A percentile compares a stretch with the other conserved stretches of the same genome.
Evolutionary conservation across 2,888 invertebrate genomes (phyloP).

Genomic region (Cyaniris semiargus): DNA sequence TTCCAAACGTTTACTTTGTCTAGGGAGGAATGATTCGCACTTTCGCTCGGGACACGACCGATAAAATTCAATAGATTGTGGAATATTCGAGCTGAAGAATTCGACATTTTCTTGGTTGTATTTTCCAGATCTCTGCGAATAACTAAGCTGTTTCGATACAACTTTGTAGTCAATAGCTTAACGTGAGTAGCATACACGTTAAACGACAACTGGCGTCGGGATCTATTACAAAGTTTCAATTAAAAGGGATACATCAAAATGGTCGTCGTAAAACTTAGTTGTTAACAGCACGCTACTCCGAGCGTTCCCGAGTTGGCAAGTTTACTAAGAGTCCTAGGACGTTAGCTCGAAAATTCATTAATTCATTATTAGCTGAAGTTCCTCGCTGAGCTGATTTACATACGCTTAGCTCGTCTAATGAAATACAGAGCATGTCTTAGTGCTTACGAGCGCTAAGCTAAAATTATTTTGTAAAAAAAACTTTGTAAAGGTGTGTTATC

Average conservation of each 20-base stretch:
- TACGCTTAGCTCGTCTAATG: slow-evolving; percentile 41
- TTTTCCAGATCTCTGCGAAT: background rate
- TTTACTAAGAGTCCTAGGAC: slow-evolving; percentile 33
- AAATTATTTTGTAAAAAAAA: background rate
- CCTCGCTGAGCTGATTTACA: slow-evolving; percentile 43
- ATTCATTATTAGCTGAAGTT: slow-evolving; percentile 62
- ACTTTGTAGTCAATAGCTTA: background rate
- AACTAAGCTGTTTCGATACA: background rate
- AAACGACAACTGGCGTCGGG: background rate
- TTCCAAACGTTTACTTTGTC: slow-evolving; percentile 31
- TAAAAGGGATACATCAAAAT: slow-evolving; percentile 23
- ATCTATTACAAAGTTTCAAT: slow-evolving; percentile 19
- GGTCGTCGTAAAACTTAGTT: slow-evolving; percentile 16
- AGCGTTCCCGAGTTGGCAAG: slow-evolving; percentile 22
- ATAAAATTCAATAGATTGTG: slow-evolving; percentile 20
- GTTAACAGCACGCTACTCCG: background rate
- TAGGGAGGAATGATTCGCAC: slow-evolving; percentile 15
- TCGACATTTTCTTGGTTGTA: background rate
- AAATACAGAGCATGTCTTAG: slow-evolving; percentile 30
- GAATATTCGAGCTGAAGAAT: background rate
- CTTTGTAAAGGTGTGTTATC: background rate
- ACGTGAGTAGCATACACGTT: background rate
- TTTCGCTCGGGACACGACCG: slow-evolving; percentile 6
- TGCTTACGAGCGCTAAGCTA: background rate
- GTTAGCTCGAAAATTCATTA: slow-evolving; percentile 61